A percentile compares a stretch with the other conserved stretches of the same genome.
Conservation (phyloP, 2,888 invertebrate species). For the Cremastinae sp. region DNA sequence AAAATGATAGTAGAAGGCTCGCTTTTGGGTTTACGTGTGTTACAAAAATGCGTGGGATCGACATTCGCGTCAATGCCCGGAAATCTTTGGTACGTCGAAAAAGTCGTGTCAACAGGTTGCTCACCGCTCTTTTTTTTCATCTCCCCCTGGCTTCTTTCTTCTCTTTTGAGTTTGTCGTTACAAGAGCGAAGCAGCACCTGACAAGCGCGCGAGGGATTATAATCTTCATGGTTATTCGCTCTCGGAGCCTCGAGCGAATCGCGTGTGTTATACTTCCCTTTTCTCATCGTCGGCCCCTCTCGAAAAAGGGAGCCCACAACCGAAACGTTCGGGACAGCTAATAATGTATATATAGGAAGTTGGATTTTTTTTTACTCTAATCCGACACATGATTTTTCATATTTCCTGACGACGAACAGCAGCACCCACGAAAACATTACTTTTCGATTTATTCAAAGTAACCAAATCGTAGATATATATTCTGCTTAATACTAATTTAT, state of each 20-base stretch:
- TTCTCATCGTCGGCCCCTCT: no score
- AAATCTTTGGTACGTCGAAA: conserved; percentile 25
- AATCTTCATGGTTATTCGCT: conserved; percentile 52
- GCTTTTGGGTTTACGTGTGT: conserved; percentile 39
- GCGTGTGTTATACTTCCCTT: conserved; percentile 22
- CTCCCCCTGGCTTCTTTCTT: conserved; percentile 4
- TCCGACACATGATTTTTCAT: no score
- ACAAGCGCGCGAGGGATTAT: conserved; percentile 47
- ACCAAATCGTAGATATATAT: no score
- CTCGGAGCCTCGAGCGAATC: conserved; percentile 25
- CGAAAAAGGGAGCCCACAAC: neutral
- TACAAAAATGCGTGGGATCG: conserved; percentile 23
- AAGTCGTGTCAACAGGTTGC: conserved; percentile 59
- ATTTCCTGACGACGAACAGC: no score
- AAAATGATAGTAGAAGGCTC: conserved; percentile 24
- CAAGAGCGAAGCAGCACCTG: conserved; percentile 41
- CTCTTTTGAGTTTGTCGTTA: conserved; percentile 25
- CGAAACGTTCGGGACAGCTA: no score
- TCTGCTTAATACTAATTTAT: no score
- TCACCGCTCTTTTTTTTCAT: neutral
- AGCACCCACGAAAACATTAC: no score
- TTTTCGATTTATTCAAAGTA: no score
- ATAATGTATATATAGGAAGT: neutral
- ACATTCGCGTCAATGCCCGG: conserved; percentile 19
- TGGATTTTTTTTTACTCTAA: no score